Conservation (phyloP, 2,113 vertebrate genomes). For the Bettongia penicillata region DNA sequence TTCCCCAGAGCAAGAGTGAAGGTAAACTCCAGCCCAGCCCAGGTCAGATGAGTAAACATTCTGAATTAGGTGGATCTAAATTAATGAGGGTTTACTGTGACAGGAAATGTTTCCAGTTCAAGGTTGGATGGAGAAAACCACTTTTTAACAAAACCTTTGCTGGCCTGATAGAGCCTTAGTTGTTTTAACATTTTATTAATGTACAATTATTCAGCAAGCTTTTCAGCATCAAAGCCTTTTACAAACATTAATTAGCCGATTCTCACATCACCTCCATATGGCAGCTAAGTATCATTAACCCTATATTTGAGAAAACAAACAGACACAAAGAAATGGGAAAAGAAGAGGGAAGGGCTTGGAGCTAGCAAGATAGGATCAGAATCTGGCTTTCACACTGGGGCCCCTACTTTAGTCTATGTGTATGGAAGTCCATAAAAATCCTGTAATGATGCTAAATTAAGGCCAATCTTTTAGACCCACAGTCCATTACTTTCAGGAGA, state of each 20-base stretch:
- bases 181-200: slow-evolving; percentile 66
- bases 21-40: slow-evolving; percentile 44
- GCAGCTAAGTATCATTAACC: slow-evolving; percentile 65
- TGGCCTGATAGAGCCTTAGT: slow-evolving; percentile 58
- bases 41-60: slow-evolving; percentile 13
- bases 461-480: not conserved
- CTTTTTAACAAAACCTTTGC: slow-evolving; percentile 57
- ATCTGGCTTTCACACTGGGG: not conserved
- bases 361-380: not conserved
- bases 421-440: not conserved
- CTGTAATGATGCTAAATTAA: not conserved
- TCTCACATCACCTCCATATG: slow-evolving; percentile 59
- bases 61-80: slow-evolving; percentile 17
- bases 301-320: slow-evolving; percentile 57
- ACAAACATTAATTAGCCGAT: slow-evolving; percentile 74
- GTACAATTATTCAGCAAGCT: slow-evolving; percentile 69
- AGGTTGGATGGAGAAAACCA: slow-evolving; percentile 54
- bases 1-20: slow-evolving; percentile 57
- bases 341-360: not conserved
- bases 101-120: slow-evolving; percentile 39
- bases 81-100: slow-evolving; percentile 26
- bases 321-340: not conserved
- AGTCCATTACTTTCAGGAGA: not conserved
- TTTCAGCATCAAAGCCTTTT: slow-evolving; percentile 61
- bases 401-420: not conserved